phyloP scores from a whole-genome alignment of 2,797 vertebrate genomes.

The Anguilla pacifica region DNA sequence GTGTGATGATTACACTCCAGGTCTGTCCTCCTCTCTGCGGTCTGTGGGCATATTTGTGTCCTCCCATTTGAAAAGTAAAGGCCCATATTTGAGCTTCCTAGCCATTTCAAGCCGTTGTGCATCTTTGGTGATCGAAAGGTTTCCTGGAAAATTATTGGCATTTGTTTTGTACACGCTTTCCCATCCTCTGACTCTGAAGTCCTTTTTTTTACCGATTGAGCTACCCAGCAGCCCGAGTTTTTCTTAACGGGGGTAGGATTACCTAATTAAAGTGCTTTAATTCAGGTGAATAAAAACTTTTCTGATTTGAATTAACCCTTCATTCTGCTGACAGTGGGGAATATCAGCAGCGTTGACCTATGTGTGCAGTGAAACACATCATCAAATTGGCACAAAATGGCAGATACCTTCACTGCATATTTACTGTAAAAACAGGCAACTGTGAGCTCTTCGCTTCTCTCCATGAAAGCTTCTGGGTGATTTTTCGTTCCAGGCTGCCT shows the following conservation, averaged over 20 bases:
- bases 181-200: too few relatives aligned
- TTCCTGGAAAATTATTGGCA: neutral
- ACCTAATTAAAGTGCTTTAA: neutral
- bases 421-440: neutral
- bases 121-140: neutral
- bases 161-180: too few relatives aligned
- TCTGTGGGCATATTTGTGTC: neutral
- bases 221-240: neutral
- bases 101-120: neutral
- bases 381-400: conserved; percentile 43
- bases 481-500: neutral
- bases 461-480: neutral
- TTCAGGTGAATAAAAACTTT: neutral
- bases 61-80: neutral
- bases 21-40: neutral
- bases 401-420: conserved; percentile 24
- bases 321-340: neutral
- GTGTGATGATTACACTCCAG: neutral
- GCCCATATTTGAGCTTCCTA: too few relatives aligned
- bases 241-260: neutral
- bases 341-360: conserved; percentile 2
- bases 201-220: too few relatives aligned
- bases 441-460: neutral
- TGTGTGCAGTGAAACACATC: conserved; percentile 53
- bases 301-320: neutral